Evolutionary conservation across 1,140 invertebrate species (phyloP), one percentile per base, ranked within the genome.

Genomic region (Hypsibius dujardini): DNA sequence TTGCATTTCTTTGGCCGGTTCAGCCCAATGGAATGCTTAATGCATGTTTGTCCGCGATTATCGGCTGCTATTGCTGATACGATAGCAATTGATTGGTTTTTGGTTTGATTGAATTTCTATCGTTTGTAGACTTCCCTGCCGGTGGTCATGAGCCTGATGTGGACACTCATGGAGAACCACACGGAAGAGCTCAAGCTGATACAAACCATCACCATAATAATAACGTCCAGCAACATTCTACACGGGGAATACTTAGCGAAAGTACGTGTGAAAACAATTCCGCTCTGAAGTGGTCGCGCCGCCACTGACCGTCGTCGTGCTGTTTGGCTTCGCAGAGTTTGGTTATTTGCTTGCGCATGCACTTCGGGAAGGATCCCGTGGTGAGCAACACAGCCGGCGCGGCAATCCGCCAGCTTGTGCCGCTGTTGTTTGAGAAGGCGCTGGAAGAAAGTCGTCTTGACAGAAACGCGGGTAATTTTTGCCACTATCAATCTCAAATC

Each of bases 321-420:
- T 73, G 45, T 47, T 73, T 73, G 14, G n/a, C 72, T 73, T 62
- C 73, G 28, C 78, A 95, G 87, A 92, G 92, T 73, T 83, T 98
- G 76, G 94, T 96, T 40, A 81, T 98, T 71, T 96, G 94, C 81
- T 94, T 98, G 79, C 86, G 92, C 3, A 84, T 98, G 73, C 92
- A 97, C 79, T 92, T 93, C 76, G 87, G 90, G 2, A 91, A 95
- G 83, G 88, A 97, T 83, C 85, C 87, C 45, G 92, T 89, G 71
- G 94, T 92, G 59, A 90, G 92, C 46, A 97, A 97, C 78, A 95
- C 94, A 60, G 94, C 95, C 1, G 92, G 92, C 46, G 95, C 95
- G 12, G 96, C 94, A 46, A 90, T 98, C 1, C 82, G 95, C 62
- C 95, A 98, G 78, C 81, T 98, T 60, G 92, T 97, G n/a, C 91